Conservation (phyloP, 2,797 vertebrate species). For the Bovichtus diacanthus region DNA sequence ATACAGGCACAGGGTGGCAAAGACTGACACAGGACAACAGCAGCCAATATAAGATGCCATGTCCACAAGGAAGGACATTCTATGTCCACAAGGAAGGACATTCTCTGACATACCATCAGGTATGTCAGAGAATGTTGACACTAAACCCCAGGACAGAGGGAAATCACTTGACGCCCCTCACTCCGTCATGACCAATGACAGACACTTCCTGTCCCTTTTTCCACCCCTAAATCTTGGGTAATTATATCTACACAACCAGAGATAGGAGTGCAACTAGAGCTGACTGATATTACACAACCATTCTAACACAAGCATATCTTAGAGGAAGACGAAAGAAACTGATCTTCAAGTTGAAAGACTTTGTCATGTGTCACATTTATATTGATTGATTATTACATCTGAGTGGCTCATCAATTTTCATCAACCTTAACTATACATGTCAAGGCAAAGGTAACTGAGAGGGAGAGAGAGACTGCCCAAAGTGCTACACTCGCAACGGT, state of each 20-base stretch:
- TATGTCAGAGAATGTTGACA: conserved; percentile 54
- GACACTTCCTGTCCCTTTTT: conserved; percentile 57
- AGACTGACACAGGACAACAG: conserved; percentile 6
- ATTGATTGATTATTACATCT: background rate
- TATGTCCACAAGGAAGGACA: conserved; percentile 2
- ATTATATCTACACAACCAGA: conserved; percentile 42
- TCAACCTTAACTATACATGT: background rate
- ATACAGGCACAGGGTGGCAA: background rate
- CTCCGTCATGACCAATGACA: conserved; percentile 64
- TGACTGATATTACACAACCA: conserved; percentile 7
- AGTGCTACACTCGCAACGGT: conserved; percentile 12
- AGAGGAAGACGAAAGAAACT: conserved; percentile 3
- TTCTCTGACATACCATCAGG: no score
- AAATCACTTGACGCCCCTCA: conserved; percentile 48
- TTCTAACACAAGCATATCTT: background rate
- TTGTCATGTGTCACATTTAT: background rate
- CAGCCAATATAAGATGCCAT: background rate
- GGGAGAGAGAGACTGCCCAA: background rate
- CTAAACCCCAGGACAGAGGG: conserved; percentile 24
- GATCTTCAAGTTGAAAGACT: background rate
- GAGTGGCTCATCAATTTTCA: background rate
- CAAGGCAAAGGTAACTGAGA: background rate
- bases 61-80: conserved; percentile 22
- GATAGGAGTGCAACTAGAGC: conserved; percentile 22
- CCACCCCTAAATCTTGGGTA: conserved; percentile 33